Base-by-base conservation (phyloP, 2,888 invertebrate species). In the Tetheella fluctuosa region DNA sequence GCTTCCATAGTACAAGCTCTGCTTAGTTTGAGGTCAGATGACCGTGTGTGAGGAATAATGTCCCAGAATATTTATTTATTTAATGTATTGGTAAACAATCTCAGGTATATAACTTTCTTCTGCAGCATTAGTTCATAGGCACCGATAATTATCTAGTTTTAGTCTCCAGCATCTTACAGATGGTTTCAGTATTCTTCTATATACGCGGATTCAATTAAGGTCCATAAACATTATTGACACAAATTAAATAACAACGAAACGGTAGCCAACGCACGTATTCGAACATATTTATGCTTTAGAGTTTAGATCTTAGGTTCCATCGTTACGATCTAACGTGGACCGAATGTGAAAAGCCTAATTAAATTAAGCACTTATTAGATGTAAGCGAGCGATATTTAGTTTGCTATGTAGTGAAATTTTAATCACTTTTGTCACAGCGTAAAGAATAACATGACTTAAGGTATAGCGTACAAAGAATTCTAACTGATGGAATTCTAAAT, bases 321-420 rank as follows among this genome's bases (percentile, higher is more conserved):
- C 82, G 68, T 79, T 72, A 80, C 73, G 80, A 80, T 71, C 66
- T 76, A 61, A 75, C 71, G 81, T 67, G 86, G 84, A 87, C 86
- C 84, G 74, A 84, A 73, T 69, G 54, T 77, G 64, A 77, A 54
- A 74, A 81, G 86, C 84, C 86, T 85, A 83, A 74, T 82, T 76
- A 77, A 76, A 61, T 73, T 79, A 87, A 89, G 86, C 86, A 88
- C 85, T 73, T 75, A 62, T 68, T 88, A 88, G 84, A 67, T 69
- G 59, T 90, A 90, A 88, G 88, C 76, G 71, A 81, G 76, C 79
- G 73, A 76, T 72, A 48, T 80, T 79, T 81, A 85, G 80, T 83
- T 88, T 83, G 88, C 89, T 69, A 78, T 64, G 83, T 87, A 89
- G 88, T 64, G 12, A 76, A 74, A 65, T 70, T 79, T 78, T 55